phyloP scores from a whole-genome alignment of 1,140 invertebrate species.

The Sitobion miscanthi region DNA sequence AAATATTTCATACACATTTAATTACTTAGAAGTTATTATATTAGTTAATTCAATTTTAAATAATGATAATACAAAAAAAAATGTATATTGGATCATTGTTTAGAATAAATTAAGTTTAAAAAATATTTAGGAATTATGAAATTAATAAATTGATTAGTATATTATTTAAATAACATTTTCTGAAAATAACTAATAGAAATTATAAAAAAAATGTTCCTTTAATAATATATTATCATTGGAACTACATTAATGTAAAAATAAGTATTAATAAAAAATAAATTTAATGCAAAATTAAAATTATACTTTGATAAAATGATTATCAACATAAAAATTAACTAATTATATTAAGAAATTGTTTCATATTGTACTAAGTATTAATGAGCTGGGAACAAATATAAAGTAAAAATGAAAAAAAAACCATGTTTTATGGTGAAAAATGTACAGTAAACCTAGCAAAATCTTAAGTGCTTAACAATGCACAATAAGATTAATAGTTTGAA shows the following conservation, averaged over 20 bases:
- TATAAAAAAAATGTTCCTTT: background rate
- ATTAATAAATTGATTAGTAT: background rate
- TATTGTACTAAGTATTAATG: background rate
- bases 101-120: background rate
- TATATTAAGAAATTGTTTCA: background rate
- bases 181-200: background rate
- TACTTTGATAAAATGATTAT: background rate
- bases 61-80: background rate
- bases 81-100: background rate
- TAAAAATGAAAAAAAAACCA: background rate
- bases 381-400: background rate
- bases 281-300: conserved; percentile 15
- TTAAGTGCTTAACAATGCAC: background rate
- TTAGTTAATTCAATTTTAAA: background rate
- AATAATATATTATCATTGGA: background rate
- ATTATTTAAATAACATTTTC: background rate
- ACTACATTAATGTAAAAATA: conserved; percentile 9
- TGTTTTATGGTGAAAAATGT: background rate
- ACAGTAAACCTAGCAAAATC: background rate
- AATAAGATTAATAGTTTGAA: background rate
- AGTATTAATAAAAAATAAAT: background rate
- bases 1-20: background rate
- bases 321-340: background rate
- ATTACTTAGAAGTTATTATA: background rate
- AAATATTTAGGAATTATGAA: background rate